Base-by-base conservation (phyloP, 2,888 invertebrate species). In the Esperia sulphurella region DNA sequence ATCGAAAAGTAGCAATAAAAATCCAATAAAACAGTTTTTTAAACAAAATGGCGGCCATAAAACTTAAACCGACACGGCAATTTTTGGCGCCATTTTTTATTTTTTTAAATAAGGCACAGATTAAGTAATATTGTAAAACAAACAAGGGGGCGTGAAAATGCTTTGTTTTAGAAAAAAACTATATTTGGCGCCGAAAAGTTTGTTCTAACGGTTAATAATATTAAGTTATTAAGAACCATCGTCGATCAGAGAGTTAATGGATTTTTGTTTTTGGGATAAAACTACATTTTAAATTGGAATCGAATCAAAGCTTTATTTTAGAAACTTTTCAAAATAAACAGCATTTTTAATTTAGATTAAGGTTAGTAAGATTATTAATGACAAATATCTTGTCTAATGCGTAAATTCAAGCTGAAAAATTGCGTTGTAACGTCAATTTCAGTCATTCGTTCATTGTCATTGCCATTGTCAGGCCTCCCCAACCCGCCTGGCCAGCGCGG, bases 91-190 rank as follows among this genome's bases (percentile, higher is more conserved):
- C 37, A 12, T 78, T 77, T 78, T 70, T 64, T 21, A 52, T 59
- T 60, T 70, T 75, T 71, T 67, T 64, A 45, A 47, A 38, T 28
- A 29, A 45, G 42, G 14, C 28, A 61, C 58, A 73, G 77, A 82
- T 84, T 82, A 76, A 83, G 79, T 76, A 80, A 83, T 84, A 82
- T 70, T 73, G 73, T 81, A 69, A 83, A 85, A 83, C 75, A 80
- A 83, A 85, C 79, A 84, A 43, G 73, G 75, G 84, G 84, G 85
- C 83, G 85, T 81, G 49, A 69, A 68, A 71, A 67, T 43, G 46
- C 43, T 52, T 51, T 55, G 51, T 53, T 54, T 52, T 51, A 51
- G 49, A 44, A 50, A 50, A 49, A 45, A 51, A 45, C 31, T 44
- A 47, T 49, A 33, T 57, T 61, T 57, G 55, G 56, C 53, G 58